Base-by-base conservation (phyloP, 1,140 invertebrate genomes). In the Eciton burchellii region DNA sequence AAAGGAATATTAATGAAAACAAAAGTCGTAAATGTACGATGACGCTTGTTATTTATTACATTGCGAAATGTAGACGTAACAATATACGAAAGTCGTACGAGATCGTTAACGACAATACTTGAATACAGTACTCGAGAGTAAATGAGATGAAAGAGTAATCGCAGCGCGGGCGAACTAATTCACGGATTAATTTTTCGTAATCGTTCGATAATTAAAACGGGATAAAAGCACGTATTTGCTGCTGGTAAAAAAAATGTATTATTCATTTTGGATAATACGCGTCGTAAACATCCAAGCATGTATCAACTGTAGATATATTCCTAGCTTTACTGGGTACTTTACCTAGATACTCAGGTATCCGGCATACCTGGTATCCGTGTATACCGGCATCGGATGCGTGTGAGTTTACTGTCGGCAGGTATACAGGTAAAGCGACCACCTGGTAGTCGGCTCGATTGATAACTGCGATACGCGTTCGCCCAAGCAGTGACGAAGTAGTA, bases 261-360 rank as follows among this genome's bases (percentile, higher is more conserved):
- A 5, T 41, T 43, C 9, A 2, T 21, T 3, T 43, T 8, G 12
- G 41, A 11, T 24, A 54, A 35, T 19, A 12, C 52, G 14, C 52
- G 24, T n/a, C 19, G 19, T 63, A 63, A 49, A 29, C 29, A 59
- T 12, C 16, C 5, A 12, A 3, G 14, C 21, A 49, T 47, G 12
- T 74, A 76, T 16, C 74, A 68, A 56, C 62, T 11, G 74, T 54
- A 43, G 74, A 56, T 77, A 68, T 29, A 54, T 43, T 16, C n/a
- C 16, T 65, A 19, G n/a, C 26, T 45, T 56, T 3, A n/a, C n/a
- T n/a, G n/a, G 19, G 43, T 35, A n/a, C n/a, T 63, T 6, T 63
- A 49, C 1, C 11, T n/a, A 35, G 35, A 35, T 35, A 35, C 35
- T 35, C 35, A 35, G 35, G 2, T 35, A 35, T 6, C 35, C 6